Evolutionary conservation across 2,113 vertebrate species (phyloP).

Genomic region (Pollachius pollachius): DNA sequence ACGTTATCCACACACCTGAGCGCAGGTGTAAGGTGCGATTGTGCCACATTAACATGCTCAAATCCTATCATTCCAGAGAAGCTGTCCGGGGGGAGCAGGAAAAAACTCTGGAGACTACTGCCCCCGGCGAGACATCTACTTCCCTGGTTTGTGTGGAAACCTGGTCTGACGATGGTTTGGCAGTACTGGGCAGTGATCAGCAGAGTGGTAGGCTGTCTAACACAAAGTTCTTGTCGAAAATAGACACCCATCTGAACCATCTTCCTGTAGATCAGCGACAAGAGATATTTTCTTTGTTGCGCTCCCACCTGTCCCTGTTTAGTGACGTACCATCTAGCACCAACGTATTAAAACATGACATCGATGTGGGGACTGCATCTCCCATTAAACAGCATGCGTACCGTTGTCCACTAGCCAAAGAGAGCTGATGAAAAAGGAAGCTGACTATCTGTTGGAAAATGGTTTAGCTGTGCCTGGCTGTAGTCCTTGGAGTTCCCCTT

Average conservation of each 20-base stretch:
- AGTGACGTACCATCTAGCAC: background rate
- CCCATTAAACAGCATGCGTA: background rate
- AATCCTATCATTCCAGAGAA: slow-evolving; percentile 2
- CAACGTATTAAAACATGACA: background rate
- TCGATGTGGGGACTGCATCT: background rate
- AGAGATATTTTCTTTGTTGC: background rate
- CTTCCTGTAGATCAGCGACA: background rate
- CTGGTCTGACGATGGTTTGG: background rate
- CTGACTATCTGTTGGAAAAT: too few species aligned
- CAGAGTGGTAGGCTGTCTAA: background rate
- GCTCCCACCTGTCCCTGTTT: background rate
- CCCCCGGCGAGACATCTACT: background rate
- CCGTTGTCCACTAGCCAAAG: background rate
- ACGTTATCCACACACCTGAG: slow-evolving; percentile 1
- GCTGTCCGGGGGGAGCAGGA: background rate
- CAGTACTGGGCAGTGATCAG: background rate
- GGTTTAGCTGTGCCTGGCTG: too few species aligned
- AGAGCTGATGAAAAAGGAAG: background rate
- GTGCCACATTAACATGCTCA: background rate
- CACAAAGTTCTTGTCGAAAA: background rate
- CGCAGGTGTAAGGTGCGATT: background rate
- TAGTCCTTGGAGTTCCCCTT: slow-evolving; percentile 13
- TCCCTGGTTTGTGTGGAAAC: background rate
- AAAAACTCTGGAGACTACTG: background rate
- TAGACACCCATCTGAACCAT: background rate